These are phyloP conservation scores for Pseudochirops corinnae DNA, from an alignment of 2,797 vertebrate species.

Conservation along the genomic window DNA sequence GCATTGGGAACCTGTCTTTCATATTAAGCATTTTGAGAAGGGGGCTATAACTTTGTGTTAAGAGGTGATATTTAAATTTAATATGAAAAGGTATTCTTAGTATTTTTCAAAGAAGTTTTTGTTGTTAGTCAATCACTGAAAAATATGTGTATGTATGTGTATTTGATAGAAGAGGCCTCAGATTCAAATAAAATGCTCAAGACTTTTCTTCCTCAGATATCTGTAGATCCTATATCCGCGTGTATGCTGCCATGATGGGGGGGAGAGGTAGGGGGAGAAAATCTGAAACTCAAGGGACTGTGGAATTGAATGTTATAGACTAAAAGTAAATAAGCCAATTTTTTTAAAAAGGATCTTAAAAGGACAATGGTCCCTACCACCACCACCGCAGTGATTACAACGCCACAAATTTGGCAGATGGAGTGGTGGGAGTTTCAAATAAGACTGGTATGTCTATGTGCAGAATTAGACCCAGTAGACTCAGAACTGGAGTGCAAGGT, in stretches of 20 bases:
- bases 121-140: background rate
- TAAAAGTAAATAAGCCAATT: too few relatives aligned
- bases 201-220: background rate
- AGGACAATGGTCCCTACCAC: background rate
- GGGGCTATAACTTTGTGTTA: slow-evolving; percentile 16
- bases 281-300: too few relatives aligned
- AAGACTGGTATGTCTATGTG: background rate
- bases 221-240: too few relatives aligned
- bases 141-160: background rate
- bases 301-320: too few relatives aligned
- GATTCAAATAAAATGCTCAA: background rate
- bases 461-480: background rate
- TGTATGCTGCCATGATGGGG: too few relatives aligned
- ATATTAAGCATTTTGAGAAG: slow-evolving; percentile 30
- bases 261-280: too few relatives aligned
- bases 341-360: background rate
- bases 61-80: background rate
- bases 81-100: background rate
- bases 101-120: background rate
- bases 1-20: background rate
- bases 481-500: background rate
- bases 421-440: background rate
- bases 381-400: background rate
- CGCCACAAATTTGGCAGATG: background rate
- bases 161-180: slow-evolving; percentile 6